Percentiles rank a stretch among this genome's conserved stretches.
Conservation (phyloP, 2,888 invertebrate genomes). For the Sacculina carcini region DNA sequence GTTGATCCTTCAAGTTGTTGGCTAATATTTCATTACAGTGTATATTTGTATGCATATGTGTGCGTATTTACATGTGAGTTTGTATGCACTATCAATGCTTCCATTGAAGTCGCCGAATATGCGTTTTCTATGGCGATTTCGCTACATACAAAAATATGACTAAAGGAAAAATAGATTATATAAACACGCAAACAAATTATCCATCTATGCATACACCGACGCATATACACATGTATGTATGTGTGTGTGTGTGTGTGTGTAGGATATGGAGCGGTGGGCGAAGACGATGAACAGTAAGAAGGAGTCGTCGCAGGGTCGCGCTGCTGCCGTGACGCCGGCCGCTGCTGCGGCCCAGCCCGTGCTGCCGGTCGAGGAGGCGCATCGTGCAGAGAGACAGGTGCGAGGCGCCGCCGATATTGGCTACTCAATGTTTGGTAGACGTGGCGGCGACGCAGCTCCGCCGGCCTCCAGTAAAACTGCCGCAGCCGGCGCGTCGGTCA, state of each 20-base stretch:
- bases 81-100: too few species aligned
- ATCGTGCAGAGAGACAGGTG: conserved; percentile 17
- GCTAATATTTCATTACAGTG: too few species aligned
- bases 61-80: too few species aligned
- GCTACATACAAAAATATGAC: too few species aligned
- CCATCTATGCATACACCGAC: too few species aligned
- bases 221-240: neutral
- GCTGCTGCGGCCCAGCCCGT: conserved; percentile 18
- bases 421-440: conserved; percentile 62
- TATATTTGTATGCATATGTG: too few species aligned
- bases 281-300: conserved; percentile 90
- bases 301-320: too few species aligned
- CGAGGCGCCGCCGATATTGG: conserved; percentile 74
- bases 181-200: too few species aligned
- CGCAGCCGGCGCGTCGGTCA: conserved; percentile 1
- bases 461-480: neutral
- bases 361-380: conserved; percentile 20
- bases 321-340: conserved; percentile 22
- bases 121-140: too few species aligned
- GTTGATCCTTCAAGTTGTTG: too few species aligned
- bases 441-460: conserved; percentile 22
- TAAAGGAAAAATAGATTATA: too few species aligned
- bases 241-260: neutral
- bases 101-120: too few species aligned
- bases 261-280: conserved; percentile 82